These are phyloP conservation scores for Clupea harengus DNA, from an alignment of 2,113 vertebrate species.

Conservation along the genomic window DNA sequence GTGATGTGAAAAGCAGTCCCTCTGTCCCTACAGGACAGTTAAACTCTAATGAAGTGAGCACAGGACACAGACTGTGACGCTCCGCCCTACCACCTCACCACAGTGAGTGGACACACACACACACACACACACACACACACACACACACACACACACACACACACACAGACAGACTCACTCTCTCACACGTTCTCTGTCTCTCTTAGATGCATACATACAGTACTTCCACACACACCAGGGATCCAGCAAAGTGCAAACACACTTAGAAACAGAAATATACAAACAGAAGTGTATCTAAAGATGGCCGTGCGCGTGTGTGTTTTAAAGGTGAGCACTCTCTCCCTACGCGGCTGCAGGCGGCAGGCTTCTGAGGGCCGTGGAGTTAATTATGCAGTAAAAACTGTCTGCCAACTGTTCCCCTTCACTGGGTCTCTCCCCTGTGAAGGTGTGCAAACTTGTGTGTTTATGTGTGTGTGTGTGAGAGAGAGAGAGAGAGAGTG, in stretches of 20 bases:
- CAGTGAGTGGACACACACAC: conserved; percentile 42
- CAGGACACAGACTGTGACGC: conserved; percentile 70
- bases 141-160: conserved; percentile 14
- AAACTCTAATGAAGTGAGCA: conserved; percentile 75
- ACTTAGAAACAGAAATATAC: conserved; percentile 53
- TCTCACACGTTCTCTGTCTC: neutral
- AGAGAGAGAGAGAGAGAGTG: neutral
- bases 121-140: conserved; percentile 33
- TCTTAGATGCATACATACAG: neutral
- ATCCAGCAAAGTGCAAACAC: conserved; percentile 45
- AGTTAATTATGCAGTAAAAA: conserved; percentile 62
- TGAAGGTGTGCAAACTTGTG: conserved; percentile 37
- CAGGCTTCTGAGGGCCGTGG: conserved; percentile 54
- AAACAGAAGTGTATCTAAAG: conserved; percentile 42
- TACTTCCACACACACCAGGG: neutral
- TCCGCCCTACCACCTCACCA: conserved; percentile 49
- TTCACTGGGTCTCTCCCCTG: conserved; percentile 45
- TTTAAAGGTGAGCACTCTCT: conserved; percentile 22
- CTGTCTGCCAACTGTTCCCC: conserved; percentile 50
- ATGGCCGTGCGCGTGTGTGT: conserved; percentile 40
- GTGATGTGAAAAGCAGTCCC: conserved; percentile 67
- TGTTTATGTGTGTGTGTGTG: conserved; percentile 26
- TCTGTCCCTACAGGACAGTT: conserved; percentile 66
- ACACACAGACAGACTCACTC: neutral
- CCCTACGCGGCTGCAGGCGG: conserved; percentile 31